phyloP scores from a whole-genome alignment of 2,797 vertebrate genomes.

The Emydoidea blandingii region DNA sequence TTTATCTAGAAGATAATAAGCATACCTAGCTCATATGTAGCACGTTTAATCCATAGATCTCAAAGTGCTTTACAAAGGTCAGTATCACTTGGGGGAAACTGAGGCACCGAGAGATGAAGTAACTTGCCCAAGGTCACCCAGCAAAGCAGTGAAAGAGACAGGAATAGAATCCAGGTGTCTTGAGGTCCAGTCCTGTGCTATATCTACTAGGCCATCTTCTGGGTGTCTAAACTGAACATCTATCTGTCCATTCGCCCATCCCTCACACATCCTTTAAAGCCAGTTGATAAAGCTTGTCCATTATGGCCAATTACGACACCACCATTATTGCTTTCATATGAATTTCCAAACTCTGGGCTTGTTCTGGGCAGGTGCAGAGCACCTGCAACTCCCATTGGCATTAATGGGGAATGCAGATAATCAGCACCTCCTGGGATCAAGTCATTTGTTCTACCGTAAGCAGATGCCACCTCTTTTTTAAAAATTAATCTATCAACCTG shows the following conservation, averaged over 20 bases:
- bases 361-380: accelerated
- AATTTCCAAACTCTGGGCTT: not conserved
- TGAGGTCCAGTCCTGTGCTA: not conserved
- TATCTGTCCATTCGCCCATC: accelerated
- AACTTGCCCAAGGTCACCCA: not conserved
- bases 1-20: not conserved
- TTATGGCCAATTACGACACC: not conserved
- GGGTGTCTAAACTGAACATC: not conserved
- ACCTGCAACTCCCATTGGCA: not conserved
- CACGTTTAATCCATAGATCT: not conserved
- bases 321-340: accelerated
- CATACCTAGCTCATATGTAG: not conserved
- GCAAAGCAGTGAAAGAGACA: not conserved
- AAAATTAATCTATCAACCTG: not conserved
- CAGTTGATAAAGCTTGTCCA: not conserved
- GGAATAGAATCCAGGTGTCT: not conserved
- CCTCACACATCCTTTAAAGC: not conserved
- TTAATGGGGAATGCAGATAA: not conserved
- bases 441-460: not conserved
- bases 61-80: not conserved
- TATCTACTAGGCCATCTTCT: not conserved
- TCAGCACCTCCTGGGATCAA: accelerated
- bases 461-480: not conserved
- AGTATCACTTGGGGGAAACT: not conserved
- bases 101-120: not conserved